Conservation (phyloP, 2,888 invertebrate species). For the Acleris laterana region DNA sequence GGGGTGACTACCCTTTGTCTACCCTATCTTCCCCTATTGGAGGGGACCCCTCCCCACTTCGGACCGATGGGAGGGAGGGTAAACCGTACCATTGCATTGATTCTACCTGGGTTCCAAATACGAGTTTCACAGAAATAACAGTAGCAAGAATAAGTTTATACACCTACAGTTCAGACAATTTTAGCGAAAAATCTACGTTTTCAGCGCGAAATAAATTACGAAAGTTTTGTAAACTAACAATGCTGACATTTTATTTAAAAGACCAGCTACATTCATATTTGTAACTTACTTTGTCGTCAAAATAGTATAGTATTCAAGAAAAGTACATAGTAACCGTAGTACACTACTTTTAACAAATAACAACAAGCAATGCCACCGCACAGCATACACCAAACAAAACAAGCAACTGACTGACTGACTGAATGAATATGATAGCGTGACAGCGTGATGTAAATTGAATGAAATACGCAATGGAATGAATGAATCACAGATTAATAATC, state of each 20-base stretch:
- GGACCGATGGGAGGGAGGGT: constrained; percentile 72
- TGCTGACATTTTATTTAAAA: too few relatives aligned
- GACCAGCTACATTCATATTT: too few relatives aligned
- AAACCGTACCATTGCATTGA: constrained; percentile 68
- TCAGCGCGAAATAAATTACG: constrained; percentile 26
- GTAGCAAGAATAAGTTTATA: constrained; percentile 30
- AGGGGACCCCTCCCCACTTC: constrained; percentile 81
- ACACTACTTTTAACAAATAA: too few relatives aligned
- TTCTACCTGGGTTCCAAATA: constrained; percentile 62
- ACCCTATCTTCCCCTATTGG: constrained; percentile 73
- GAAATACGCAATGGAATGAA: too few relatives aligned
- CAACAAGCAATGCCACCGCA: too few relatives aligned
- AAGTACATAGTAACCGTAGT: too few relatives aligned
- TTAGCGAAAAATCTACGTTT: background rate
- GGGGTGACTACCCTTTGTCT: constrained; percentile 83
- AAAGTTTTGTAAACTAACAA: background rate
- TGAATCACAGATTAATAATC: too few relatives aligned
- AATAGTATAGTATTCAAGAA: background rate
- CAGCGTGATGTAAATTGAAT: too few relatives aligned
- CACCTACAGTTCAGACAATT: background rate
- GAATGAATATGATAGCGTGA: too few relatives aligned
- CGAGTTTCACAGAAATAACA: constrained; percentile 45
- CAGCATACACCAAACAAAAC: too few relatives aligned
- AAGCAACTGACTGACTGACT: too few relatives aligned
- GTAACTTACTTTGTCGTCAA: background rate